phyloP scores from a whole-genome alignment of 1,140 invertebrate genomes.

The Adelges cooleyi region DNA sequence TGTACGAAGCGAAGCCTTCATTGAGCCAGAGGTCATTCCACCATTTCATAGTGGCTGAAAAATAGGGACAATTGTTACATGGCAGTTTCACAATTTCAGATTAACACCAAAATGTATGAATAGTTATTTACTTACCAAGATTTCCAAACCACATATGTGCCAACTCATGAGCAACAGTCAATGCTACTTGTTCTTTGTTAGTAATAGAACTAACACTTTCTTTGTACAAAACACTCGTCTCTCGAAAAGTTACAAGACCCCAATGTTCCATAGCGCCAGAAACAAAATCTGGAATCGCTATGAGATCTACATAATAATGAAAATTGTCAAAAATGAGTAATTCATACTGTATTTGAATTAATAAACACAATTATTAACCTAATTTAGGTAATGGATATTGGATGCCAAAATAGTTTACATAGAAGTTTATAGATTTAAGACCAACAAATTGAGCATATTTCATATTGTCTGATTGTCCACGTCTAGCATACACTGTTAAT shows the following conservation, averaged over 20 bases:
- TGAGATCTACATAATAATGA: conserved; percentile 58
- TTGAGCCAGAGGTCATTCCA: conserved; percentile 90
- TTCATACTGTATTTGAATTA: not conserved
- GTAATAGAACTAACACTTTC: conserved; percentile 50
- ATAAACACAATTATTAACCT: conserved; percentile 41
- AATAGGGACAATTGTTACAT: not conserved
- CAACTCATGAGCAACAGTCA: conserved; percentile 78
- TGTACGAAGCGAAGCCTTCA: conserved; percentile 81
- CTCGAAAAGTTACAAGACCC: conserved; percentile 72
- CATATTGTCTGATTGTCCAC: conserved; percentile 60
- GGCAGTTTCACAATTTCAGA: not conserved
- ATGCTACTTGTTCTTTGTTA: conserved; percentile 66
- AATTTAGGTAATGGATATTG: conserved; percentile 77
- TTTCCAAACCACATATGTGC: conserved; percentile 90
- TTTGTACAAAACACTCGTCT: conserved; percentile 69
- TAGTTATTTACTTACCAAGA: conserved; percentile 45
- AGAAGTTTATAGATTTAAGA: conserved; percentile 68
- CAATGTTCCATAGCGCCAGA: conserved; percentile 95
- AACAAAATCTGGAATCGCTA: conserved; percentile 87
- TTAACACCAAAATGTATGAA: conserved; percentile 1
- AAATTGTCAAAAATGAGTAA: too few relatives aligned
- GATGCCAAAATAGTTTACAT: conserved; percentile 74
- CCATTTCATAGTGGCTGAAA: conserved; percentile 73
- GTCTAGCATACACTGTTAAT: conserved; percentile 61
- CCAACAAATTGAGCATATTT: conserved; percentile 67